phyloP scores from a whole-genome alignment of 2,888 invertebrate species.

The Synanthedon tipuliformis region DNA sequence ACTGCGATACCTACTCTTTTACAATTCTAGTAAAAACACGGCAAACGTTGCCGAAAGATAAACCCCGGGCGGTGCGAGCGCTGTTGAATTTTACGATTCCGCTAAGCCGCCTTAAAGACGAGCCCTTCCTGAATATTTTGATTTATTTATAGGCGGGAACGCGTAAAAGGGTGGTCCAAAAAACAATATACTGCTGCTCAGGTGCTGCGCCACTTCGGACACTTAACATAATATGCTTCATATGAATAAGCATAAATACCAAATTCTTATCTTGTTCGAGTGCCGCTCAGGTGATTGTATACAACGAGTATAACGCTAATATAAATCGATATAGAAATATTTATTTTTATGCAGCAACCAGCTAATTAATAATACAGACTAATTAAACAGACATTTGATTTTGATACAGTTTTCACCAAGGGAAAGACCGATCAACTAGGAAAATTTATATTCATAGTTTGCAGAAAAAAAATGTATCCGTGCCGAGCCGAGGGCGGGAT shows the following conservation, averaged over 20 bases:
- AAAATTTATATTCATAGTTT: no score
- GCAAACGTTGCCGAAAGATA: conserved; percentile 56
- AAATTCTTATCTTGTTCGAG: conserved; percentile 3
- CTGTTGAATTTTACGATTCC: conserved; percentile 70
- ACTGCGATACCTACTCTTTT: conserved; percentile 55
- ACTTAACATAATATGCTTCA: conserved; percentile 42
- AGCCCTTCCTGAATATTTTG: conserved; percentile 70
- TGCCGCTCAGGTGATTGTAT: neutral
- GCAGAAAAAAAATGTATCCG: no score
- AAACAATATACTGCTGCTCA: conserved; percentile 55
- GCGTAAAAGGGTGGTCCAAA: conserved; percentile 65
- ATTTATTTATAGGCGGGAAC: conserved; percentile 68
- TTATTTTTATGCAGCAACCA: no score
- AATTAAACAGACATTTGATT: no score
- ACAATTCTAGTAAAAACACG: conserved; percentile 64
- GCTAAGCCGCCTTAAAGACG: conserved; percentile 69
- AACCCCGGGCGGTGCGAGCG: conserved; percentile 58
- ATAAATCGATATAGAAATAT: no score
- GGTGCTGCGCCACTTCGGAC: conserved; percentile 30
- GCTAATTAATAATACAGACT: no score
- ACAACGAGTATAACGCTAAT: no score
- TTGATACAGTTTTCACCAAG: no score
- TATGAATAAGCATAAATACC: conserved; percentile 24
- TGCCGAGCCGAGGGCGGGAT: no score
- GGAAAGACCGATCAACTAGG: no score